phyloP scores from a whole-genome alignment of 2,797 vertebrate species.

The Calcarius lapponicus region DNA sequence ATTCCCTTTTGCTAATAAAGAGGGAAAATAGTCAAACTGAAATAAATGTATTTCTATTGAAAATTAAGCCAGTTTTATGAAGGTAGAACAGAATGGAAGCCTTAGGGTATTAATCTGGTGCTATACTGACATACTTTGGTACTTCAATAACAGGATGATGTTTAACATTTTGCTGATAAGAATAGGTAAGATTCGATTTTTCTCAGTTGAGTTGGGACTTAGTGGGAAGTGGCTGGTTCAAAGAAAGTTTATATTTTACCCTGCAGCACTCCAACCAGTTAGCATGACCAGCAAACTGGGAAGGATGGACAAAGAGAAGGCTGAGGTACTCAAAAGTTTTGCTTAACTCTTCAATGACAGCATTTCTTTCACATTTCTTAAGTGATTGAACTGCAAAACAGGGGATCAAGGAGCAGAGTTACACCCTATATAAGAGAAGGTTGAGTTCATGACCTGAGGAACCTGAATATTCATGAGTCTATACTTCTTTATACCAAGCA shows the following conservation, averaged over 20 bases:
- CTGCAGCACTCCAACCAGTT: rapidly evolving
- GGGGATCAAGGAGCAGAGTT: background rate
- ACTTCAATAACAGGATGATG: background rate
- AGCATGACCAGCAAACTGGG: background rate
- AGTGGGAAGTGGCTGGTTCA: background rate
- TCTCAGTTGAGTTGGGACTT: background rate
- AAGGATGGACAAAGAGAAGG: background rate
- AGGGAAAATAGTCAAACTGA: background rate
- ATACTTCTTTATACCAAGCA: background rate
- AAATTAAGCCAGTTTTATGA: background rate
- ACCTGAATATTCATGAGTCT: rapidly evolving
- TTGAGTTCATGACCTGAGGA: background rate
- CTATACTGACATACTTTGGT: background rate
- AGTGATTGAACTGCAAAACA: background rate
- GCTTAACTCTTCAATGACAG: background rate
- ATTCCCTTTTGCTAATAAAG: background rate
- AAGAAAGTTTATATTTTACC: rapidly evolving
- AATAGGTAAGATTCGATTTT: background rate
- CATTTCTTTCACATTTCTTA: rapidly evolving
- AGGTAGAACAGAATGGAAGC: background rate
- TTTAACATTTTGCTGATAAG: background rate
- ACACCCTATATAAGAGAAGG: background rate
- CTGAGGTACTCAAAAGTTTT: background rate
- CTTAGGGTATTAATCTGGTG: background rate
- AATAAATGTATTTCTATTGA: background rate